Base-by-base conservation (phyloP, 30 jellyfish, hydroid and myxozoan species). In the Sanderia malayensis region DNA sequence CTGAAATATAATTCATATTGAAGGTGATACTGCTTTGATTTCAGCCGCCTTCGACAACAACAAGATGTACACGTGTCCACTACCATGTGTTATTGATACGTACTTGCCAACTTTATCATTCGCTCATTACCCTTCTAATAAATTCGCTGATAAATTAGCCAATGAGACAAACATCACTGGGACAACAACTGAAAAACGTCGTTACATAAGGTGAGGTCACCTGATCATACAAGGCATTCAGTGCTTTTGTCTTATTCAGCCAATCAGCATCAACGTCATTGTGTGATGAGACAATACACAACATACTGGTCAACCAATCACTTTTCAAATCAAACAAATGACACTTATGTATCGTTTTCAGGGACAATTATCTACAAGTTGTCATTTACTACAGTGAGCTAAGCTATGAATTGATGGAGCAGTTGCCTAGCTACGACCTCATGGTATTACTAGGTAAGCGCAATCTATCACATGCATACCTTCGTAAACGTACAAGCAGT, bases 31-130 rank as follows among this genome's bases (percentile, higher is more conserved):
- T n/a, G n/a, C n/a, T n/a, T n/a, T n/a, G n/a, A n/a, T 76, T 77
- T 21, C 82, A 87, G 96, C 66, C 58, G 41, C 34, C 19, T 87
- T 80, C 61, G 96, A 87, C 53, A 64, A 55, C 41, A 46, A 59
- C 28, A 74, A 80, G 70, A 20, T 45, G 32, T 74, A 64, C 74
- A 74, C 67, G 60, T 87, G 96, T 45, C 96, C 96, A 4, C 67
- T 87, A 19, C 96, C 94, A 30, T 87, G 96, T 32, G 87, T 58
- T 11, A 81, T 81, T 13, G 93, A 87, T 32, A 71, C 96, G 24
- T 87, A 80, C 61, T 61, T 21, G 23, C 94, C 89, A 31, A 61
- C 83, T 17, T 27, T 74, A 31, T 87, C 96, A 25, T 61, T 79
- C 20, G 94, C 96, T 44, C 30, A 33, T 19, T 87, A 55, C 53